Conservation (phyloP, 2,113 vertebrate species). For the Abramis brama region DNA sequence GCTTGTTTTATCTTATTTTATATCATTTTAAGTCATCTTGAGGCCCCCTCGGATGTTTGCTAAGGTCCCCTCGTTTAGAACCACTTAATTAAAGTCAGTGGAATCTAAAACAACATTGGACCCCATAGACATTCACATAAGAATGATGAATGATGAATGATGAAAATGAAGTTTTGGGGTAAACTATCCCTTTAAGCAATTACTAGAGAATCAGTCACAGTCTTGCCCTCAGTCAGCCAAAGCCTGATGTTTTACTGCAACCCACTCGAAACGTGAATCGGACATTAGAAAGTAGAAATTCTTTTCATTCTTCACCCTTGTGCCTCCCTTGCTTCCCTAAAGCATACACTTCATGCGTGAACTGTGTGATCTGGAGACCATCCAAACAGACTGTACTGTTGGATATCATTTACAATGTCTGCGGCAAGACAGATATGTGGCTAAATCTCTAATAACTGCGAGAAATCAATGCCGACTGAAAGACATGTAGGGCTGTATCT, state of each 20-base stretch:
- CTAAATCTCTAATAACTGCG: constrained; percentile 69
- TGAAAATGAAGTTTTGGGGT: neutral
- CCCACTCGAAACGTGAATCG: constrained; percentile 20
- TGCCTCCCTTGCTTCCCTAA: constrained; percentile 70
- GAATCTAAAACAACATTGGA: neutral
- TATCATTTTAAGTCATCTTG: neutral
- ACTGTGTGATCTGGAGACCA: constrained; percentile 69
- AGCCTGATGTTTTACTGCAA: constrained; percentile 30
- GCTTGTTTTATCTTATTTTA: neutral
- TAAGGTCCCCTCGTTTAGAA: neutral
- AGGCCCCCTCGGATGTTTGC: neutral
- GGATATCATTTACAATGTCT: constrained; percentile 68
- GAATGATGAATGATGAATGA: neutral
- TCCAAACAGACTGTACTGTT: constrained; percentile 69
- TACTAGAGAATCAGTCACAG: neutral
- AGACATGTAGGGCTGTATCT: constrained; percentile 56
- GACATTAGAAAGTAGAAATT: constrained; percentile 67
- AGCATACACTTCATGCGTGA: constrained; percentile 63
- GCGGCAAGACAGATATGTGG: constrained; percentile 69
- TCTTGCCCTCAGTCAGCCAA: neutral
- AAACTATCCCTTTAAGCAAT: neutral
- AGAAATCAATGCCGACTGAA: constrained; percentile 61
- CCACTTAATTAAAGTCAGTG: neutral
- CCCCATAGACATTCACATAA: neutral
- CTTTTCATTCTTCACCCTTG: constrained; percentile 64